A percentile compares a stretch with the other conserved stretches of the same genome.
Evolutionary conservation across 2,113 vertebrate species (phyloP).

Genomic region (Campylomormyrus numenius): DNA sequence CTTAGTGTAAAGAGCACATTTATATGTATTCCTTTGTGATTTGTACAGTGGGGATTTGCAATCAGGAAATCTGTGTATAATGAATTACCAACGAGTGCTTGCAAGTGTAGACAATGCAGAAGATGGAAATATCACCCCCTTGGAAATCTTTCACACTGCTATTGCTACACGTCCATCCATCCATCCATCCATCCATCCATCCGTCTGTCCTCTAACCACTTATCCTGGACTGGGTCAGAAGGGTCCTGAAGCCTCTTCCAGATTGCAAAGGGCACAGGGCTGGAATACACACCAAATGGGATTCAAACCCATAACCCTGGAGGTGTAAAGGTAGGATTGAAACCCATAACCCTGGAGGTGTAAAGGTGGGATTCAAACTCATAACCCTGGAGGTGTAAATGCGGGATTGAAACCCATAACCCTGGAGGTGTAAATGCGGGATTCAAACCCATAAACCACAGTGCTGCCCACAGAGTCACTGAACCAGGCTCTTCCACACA

Average conservation of each 20-base stretch:
- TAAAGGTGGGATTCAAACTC: too few species aligned
- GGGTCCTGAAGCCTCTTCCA: not conserved
- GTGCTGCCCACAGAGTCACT: not conserved
- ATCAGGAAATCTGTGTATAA: slow-evolving; percentile 39
- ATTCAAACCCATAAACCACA: not conserved
- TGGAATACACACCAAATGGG: not conserved
- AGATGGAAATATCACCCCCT: slow-evolving; percentile 40
- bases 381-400: not conserved
- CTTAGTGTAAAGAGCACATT: slow-evolving; percentile 49
- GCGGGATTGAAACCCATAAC: not conserved
- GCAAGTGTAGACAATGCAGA: slow-evolving; percentile 54
- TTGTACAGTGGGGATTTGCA: slow-evolving; percentile 35
- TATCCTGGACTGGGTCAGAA: not conserved
- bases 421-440: not conserved
- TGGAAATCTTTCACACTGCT: not conserved
- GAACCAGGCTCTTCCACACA: slow-evolving; percentile 43
- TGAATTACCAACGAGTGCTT: slow-evolving; percentile 45
- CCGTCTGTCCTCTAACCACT: not conserved
- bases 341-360: too few species aligned
- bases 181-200: not conserved
- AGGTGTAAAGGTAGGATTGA: too few species aligned
- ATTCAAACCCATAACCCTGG: not conserved
- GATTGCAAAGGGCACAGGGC: not conserved
- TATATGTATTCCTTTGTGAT: slow-evolving; percentile 47
- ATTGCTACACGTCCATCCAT: not conserved